Evolutionary conservation across 2,797 vertebrate genomes (phyloP).

Genomic region (Salmo trutta): DNA sequence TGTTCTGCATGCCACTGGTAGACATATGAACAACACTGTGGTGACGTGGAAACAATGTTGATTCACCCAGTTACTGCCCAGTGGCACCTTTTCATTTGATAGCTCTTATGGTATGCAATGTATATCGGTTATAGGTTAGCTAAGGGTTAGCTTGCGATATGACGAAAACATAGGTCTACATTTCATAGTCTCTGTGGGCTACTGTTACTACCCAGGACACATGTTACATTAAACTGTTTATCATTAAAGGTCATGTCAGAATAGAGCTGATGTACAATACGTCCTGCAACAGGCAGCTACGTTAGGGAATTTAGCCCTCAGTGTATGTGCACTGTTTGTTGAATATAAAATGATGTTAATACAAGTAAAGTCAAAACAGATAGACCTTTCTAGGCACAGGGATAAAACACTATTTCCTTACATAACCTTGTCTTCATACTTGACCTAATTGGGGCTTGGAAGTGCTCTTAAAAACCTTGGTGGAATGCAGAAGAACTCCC

Average conservation of each 20-base stretch:
- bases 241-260: not conserved
- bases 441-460: not conserved
- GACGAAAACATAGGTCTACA: not conserved
- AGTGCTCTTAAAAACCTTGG: not conserved
- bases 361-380: not conserved
- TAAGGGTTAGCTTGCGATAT: not conserved
- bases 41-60: too few relatives aligned
- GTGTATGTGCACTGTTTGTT: too few relatives aligned
- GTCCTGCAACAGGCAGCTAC: too few relatives aligned
- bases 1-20: not conserved
- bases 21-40: not conserved
- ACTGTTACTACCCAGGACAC: not conserved
- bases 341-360: too few relatives aligned
- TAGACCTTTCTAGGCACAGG: not conserved
- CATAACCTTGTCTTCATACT: not conserved
- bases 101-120: not conserved
- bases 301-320: too few relatives aligned
- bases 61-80: too few relatives aligned
- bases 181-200: not conserved
- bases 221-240: not conserved
- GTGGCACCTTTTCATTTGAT: not conserved
- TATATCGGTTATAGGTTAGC: not conserved
- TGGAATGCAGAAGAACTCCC: not conserved
- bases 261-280: not conserved
- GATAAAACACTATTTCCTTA: not conserved